Conservation (phyloP, 2,888 invertebrate species). For the Andrena bucephala region DNA sequence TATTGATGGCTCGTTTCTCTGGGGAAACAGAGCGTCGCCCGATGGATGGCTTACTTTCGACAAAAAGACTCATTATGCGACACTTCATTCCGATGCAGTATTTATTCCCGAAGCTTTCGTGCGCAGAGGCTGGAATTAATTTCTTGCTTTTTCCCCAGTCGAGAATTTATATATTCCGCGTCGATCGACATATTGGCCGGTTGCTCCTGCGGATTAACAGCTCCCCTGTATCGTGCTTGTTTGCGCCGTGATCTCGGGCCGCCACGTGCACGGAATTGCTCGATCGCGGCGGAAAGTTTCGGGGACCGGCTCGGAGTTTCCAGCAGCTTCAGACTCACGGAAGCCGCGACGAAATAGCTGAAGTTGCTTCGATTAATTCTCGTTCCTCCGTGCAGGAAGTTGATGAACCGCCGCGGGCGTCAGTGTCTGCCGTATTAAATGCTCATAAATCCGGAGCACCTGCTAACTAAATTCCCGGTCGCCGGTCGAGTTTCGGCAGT, state of each 20-base stretch:
- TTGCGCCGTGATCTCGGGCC: conserved; percentile 25
- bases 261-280: conserved; percentile 43
- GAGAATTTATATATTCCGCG: background rate
- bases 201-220: background rate
- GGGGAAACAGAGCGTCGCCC: background rate
- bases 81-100: background rate
- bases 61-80: conserved; percentile 2
- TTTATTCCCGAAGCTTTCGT: background rate
- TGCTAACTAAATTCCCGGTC: conserved; percentile 46
- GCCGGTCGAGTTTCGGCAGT: conserved; percentile 31
- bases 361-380: conserved; percentile 81
- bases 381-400: conserved; percentile 75
- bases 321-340: conserved; percentile 33
- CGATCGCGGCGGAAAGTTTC: conserved; percentile 36
- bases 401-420: conserved; percentile 72
- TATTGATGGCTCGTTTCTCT: conserved; percentile 47
- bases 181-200: background rate
- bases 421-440: conserved; percentile 55
- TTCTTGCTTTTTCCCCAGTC: background rate
- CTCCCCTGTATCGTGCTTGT: background rate
- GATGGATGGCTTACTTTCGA: background rate
- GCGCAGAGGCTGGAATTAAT: background rate
- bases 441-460: conserved; percentile 60
- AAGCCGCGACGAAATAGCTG: conserved; percentile 72
- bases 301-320: conserved; percentile 15